Conservation (phyloP, 2,113 vertebrate genomes). For the Leucopternis melanops region DNA sequence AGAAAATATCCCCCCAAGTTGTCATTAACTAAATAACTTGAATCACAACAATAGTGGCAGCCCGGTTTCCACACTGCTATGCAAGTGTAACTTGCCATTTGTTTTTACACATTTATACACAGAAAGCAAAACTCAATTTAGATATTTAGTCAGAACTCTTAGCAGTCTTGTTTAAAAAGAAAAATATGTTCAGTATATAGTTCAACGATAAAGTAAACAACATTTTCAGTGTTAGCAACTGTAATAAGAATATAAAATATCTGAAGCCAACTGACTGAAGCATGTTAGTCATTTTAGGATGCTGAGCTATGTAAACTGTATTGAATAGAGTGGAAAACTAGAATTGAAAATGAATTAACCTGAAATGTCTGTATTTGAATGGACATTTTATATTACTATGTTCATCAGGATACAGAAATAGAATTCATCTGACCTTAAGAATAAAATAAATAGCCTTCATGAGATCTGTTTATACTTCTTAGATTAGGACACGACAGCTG, state of each 20-base stretch:
- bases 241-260: background rate
- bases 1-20: background rate
- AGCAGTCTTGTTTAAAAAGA: background rate
- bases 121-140: background rate
- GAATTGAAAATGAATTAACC: background rate
- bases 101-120: background rate
- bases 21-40: background rate
- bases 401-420: background rate
- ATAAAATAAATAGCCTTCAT: background rate
- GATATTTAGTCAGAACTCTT: background rate
- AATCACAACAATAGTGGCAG: background rate
- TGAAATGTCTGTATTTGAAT: background rate
- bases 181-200: background rate
- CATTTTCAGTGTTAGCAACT: background rate
- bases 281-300: background rate
- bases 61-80: background rate
- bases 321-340: background rate
- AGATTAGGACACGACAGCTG: background rate
- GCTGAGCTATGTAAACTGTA: background rate
- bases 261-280: background rate
- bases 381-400: background rate
- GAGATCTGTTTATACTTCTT: background rate
- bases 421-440: background rate
- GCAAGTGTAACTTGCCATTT: background rate
- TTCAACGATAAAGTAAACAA: background rate